Conservation (phyloP, 1,140 invertebrate genomes). For the Grapholita molesta region DNA sequence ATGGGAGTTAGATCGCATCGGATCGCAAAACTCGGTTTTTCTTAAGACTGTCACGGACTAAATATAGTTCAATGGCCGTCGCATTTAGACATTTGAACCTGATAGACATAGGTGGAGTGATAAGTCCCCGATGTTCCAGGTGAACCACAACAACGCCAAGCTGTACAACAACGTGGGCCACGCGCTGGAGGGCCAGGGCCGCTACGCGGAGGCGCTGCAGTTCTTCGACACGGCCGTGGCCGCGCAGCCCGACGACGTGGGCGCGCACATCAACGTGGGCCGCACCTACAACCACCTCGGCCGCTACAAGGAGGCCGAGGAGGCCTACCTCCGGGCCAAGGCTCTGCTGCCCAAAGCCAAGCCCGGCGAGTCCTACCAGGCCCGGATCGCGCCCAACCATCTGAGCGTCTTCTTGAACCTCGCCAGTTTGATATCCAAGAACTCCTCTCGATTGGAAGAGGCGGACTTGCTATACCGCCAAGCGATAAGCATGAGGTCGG, state of each 20-base stretch:
- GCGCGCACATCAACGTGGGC: constrained; percentile 97
- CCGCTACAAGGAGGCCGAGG: constrained; percentile 92
- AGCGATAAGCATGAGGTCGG: constrained; percentile 97
- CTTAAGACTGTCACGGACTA: too few relatives aligned
- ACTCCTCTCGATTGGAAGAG: constrained; percentile 93
- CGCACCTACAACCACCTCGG: constrained; percentile 96
- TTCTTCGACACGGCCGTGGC: constrained; percentile 96
- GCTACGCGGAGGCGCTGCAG: constrained; percentile 90
- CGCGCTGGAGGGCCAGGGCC: constrained; percentile 91
- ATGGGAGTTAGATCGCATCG: too few relatives aligned
- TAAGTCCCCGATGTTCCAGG: constrained; percentile 69
- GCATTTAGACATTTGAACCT: too few relatives aligned
- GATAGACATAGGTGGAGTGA: too few relatives aligned
- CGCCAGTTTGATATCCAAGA: constrained; percentile 96
- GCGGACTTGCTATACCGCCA: constrained; percentile 95
- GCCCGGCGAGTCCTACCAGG: constrained; percentile 95
- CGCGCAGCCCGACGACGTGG: constrained; percentile 97
- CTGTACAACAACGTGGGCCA: constrained; percentile 98
- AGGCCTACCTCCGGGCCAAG: constrained; percentile 94
- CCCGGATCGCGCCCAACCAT: constrained; percentile 96
- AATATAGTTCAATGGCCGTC: too few relatives aligned
- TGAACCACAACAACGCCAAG: constrained; percentile 96
- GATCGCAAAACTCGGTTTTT: too few relatives aligned
- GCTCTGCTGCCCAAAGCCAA: constrained; percentile 93
- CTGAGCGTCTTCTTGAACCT: constrained; percentile 97